Evolutionary conservation across 2,888 invertebrate species (phyloP), one percentile per base, ranked within the genome.

Genomic region (Orchesellides sinensis): DNA sequence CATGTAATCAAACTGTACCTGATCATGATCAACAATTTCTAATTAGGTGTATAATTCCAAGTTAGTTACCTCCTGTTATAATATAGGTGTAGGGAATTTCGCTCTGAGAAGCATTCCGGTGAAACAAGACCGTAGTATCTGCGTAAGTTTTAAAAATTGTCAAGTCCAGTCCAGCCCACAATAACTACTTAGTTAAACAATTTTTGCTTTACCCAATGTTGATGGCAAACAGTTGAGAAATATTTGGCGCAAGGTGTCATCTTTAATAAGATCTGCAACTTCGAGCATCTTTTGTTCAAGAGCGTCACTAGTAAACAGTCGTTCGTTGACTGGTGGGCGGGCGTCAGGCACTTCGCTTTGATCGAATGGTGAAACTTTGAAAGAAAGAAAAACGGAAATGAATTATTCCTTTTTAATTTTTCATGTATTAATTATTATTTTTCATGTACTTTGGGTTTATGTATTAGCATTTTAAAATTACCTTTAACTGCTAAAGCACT

Each of bases 11-110:
- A 5, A 8, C 12, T 35, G 35, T 35, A 35, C 35, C 35, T 35
- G 12, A 35, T 35, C 12, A 17, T 49, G n/a, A n/a, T 21, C 17
- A 23, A 19, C 54, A 49, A 49, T 49, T 49, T 49, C 5, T 17
- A 49, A n/a, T 49, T 4, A 49, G 10, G n/a, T 5, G n/a, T 8
- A n/a, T 17, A 49, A 8, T 35, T 35, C 35, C n/a, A n/a, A n/a
- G n/a, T n/a, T n/a, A n/a, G n/a, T n/a, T 80, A 87, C 87, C 87
- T 83, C 87, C 87, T 25, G 87, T 87, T 3, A 87, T 83, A 12
- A 87, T 86, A 66, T 87, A 87, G 2, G 87, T 87, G 54, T 86
- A 87, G 6, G 86, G 82, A 10, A 84, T 12, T 45, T 59, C 59
- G 29, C 23, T 72, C 19, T 75, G 23, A 14, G 35, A 70, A 14